Conservation (phyloP, 2,888 invertebrate species). For the Calliphora vomitoria region DNA sequence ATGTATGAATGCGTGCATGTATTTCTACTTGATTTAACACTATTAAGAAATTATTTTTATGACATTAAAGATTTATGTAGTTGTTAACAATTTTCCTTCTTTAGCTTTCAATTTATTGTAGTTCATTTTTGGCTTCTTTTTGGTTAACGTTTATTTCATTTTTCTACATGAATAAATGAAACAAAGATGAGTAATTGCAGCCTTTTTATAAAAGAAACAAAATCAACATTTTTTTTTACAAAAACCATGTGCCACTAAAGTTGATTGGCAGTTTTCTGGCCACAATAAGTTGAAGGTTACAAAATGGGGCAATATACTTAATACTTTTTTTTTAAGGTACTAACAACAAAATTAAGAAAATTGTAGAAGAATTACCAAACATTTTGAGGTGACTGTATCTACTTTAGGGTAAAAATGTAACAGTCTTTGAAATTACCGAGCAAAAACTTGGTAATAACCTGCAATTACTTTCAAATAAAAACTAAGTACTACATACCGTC, state of each 20-base stretch:
- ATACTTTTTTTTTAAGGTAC: not conserved
- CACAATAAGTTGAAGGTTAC: constrained; percentile 39
- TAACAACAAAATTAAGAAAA: not conserved
- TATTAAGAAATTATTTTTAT: constrained; percentile 67
- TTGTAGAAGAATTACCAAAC: not conserved
- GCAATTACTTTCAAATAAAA: too few species aligned
- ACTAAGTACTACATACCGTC: too few species aligned
- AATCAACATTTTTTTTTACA: not conserved
- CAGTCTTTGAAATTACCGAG: too few species aligned
- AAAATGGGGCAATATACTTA: not conserved
- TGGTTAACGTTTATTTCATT: constrained; percentile 28
- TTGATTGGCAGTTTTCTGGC: constrained; percentile 37
- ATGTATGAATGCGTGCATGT: constrained; percentile 35
- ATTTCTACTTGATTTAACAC: constrained; percentile 68
- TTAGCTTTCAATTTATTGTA: constrained; percentile 11
- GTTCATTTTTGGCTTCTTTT: not conserved
- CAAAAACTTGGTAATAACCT: too few species aligned
- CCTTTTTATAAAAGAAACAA: not conserved
- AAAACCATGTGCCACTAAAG: constrained; percentile 37
- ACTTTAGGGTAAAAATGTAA: not conserved
- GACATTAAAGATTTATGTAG: constrained; percentile 62
- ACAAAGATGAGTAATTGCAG: constrained; percentile 55
- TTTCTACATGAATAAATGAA: constrained; percentile 50
- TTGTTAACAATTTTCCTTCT: constrained; percentile 32
- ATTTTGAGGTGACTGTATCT: not conserved